Conservation (phyloP, 2,113 vertebrate species). For the Cairina moschata region DNA sequence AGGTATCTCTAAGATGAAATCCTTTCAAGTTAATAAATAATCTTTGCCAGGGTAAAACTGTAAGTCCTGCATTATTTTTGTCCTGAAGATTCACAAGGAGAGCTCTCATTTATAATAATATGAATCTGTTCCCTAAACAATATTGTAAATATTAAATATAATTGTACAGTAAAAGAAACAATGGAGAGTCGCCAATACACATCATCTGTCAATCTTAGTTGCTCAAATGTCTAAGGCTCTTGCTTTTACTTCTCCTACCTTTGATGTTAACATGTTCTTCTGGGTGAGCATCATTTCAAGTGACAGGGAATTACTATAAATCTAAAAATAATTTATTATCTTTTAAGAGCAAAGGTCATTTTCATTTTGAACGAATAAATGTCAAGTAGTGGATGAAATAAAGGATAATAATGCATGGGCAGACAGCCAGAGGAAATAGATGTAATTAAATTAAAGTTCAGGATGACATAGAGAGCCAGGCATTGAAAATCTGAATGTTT, state of each 20-base stretch:
- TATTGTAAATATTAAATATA: not conserved
- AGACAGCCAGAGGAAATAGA: constrained; percentile 22
- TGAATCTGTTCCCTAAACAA: not conserved
- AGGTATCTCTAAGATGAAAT: not conserved
- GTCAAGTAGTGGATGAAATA: constrained; percentile 31
- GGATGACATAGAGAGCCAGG: not conserved
- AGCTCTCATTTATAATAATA: not conserved
- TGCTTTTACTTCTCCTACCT: not conserved
- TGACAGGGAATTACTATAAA: constrained; percentile 14
- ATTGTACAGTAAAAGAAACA: not conserved
- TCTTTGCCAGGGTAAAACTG: not conserved
- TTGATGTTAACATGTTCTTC: not conserved
- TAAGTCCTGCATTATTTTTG: not conserved
- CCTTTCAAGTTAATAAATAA: not conserved
- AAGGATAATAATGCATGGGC: constrained; percentile 19
- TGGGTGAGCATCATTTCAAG: not conserved
- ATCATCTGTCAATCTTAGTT: not conserved
- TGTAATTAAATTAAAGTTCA: constrained; percentile 46
- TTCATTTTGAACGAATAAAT: constrained; percentile 64
- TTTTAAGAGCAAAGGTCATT: constrained; percentile 37
- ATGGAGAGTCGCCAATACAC: not conserved
- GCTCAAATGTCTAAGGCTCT: not conserved
- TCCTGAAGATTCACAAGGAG: not conserved
- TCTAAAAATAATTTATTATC: constrained; percentile 44
- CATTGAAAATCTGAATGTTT: not conserved